Evolutionary conservation across 30 jellyfish, hydroid and myxozoan genomes (phyloP).

Genomic region (Aurelia aurita complex sp. Pacific): DNA sequence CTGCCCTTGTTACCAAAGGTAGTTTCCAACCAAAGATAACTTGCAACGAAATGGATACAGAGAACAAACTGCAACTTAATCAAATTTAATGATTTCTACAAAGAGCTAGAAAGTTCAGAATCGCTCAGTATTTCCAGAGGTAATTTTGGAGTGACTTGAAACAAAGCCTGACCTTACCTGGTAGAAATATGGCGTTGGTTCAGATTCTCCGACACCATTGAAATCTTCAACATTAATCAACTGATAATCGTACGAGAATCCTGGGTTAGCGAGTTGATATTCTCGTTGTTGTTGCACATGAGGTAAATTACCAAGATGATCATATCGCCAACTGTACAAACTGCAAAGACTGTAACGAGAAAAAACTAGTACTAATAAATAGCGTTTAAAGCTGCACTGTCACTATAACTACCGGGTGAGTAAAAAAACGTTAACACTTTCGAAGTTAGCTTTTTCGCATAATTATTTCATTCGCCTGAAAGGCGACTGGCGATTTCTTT

Average conservation of each 20-base stretch:
- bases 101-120: too few relatives aligned
- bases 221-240: constrained; percentile 90
- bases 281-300: constrained; percentile 74
- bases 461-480: too few relatives aligned
- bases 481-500: too few relatives aligned
- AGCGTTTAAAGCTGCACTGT: not conserved
- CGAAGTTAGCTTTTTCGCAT: too few relatives aligned
- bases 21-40: not conserved
- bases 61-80: too few relatives aligned
- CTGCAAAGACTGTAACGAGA: constrained; percentile 73
- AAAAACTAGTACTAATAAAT: not conserved
- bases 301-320: constrained; percentile 80
- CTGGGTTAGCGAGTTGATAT: constrained; percentile 86
- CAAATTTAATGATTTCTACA: too few relatives aligned
- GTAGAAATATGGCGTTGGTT: constrained; percentile 89
- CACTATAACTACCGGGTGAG: too few relatives aligned
- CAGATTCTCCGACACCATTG: constrained; percentile 97
- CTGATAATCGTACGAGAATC: constrained; percentile 90
- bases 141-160: not conserved
- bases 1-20: not conserved
- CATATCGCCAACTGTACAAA: constrained; percentile 92
- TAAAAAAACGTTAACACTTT: too few relatives aligned
- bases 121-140: not conserved
- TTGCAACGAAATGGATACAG: not conserved
- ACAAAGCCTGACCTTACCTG: constrained; percentile 58